A percentile compares a stretch with the other conserved stretches of the same genome.
These are phyloP conservation scores for Poecile atricapillus DNA, from an alignment of 2,113 vertebrate species.

Conservation along the genomic window DNA sequence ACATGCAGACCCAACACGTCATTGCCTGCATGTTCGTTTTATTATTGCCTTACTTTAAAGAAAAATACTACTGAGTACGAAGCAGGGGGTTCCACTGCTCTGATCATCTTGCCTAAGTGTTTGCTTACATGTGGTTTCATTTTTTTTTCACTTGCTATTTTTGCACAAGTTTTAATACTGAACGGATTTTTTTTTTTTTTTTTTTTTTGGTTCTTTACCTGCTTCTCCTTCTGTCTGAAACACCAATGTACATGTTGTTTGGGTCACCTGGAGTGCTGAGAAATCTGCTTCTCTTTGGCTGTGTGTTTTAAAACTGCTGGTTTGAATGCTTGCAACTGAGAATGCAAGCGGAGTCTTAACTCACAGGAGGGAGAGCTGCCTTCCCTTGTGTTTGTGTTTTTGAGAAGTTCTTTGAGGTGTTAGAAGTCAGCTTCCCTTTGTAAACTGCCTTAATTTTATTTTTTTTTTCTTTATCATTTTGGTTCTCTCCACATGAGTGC, in stretches of 20 bases:
- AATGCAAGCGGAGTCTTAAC: slow-evolving; percentile 50
- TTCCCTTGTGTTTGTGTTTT: slow-evolving; percentile 26
- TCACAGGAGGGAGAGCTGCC: not conserved
- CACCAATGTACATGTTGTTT: slow-evolving; percentile 45
- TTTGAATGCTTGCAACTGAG: slow-evolving; percentile 27
- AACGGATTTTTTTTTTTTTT: not conserved
- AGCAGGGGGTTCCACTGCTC: slow-evolving; percentile 67
- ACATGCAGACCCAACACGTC: slow-evolving; percentile 76
- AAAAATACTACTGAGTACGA: slow-evolving; percentile 80
- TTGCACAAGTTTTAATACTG: slow-evolving; percentile 61
- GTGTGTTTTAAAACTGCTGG: not conserved
- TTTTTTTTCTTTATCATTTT: not conserved
- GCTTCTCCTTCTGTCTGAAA: slow-evolving; percentile 37
- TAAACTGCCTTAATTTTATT: slow-evolving; percentile 59
- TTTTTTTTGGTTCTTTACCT: not conserved
- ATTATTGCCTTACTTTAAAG: slow-evolving; percentile 87
- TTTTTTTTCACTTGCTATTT: slow-evolving; percentile 63
- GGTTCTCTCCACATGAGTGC: slow-evolving; percentile 47
- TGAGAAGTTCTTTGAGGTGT: slow-evolving; percentile 39
- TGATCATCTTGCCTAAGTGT: slow-evolving; percentile 65
- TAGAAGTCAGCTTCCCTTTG: slow-evolving; percentile 47
- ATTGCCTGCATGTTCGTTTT: slow-evolving; percentile 72
- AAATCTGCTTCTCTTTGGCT: slow-evolving; percentile 31
- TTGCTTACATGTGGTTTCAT: slow-evolving; percentile 72
- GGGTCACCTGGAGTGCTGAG: slow-evolving; percentile 63